Conservation (phyloP, 2,888 invertebrate species). For the Stictocephala bisonia region DNA sequence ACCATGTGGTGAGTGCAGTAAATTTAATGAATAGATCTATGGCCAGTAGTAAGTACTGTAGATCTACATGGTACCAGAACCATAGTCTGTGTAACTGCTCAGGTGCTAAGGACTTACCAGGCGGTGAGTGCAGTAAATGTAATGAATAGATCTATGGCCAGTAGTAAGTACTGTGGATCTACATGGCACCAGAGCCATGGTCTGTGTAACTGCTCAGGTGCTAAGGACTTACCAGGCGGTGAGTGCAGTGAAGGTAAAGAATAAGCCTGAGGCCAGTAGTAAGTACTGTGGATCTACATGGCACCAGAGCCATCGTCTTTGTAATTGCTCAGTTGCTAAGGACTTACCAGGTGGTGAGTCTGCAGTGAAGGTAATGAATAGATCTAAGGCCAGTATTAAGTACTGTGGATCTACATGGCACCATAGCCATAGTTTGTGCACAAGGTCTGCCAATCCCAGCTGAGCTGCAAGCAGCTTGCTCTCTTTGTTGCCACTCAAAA, state of each 20-base stretch:
- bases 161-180: constrained; percentile 68
- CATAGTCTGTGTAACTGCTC: constrained; percentile 76
- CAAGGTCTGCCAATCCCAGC: constrained; percentile 69
- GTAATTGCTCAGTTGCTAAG: no score
- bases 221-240: constrained; percentile 67
- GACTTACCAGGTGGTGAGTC: constrained; percentile 71
- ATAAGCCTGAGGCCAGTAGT: constrained; percentile 69
- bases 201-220: constrained; percentile 71
- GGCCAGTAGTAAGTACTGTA: constrained; percentile 67
- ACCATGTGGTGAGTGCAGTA: constrained; percentile 74
- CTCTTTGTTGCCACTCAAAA: constrained; percentile 68
- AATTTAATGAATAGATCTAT: constrained; percentile 73
- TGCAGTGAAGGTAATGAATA: constrained; percentile 73
- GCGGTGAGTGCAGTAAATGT: constrained; percentile 73
- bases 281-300: constrained; percentile 69
- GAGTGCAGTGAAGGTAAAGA: constrained; percentile 75
- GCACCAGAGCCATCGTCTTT: constrained; percentile 77
- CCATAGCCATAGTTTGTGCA: constrained; percentile 77
- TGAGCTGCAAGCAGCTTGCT: constrained; percentile 71
- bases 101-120: constrained; percentile 67
- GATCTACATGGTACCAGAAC: constrained; percentile 74
- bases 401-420: constrained; percentile 70
- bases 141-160: constrained; percentile 70
- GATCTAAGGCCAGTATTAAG: constrained; percentile 68
- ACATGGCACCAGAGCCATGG: constrained; percentile 77